Base-by-base conservation (phyloP, 2,797 vertebrate species). In the Anguilla megastoma region DNA sequence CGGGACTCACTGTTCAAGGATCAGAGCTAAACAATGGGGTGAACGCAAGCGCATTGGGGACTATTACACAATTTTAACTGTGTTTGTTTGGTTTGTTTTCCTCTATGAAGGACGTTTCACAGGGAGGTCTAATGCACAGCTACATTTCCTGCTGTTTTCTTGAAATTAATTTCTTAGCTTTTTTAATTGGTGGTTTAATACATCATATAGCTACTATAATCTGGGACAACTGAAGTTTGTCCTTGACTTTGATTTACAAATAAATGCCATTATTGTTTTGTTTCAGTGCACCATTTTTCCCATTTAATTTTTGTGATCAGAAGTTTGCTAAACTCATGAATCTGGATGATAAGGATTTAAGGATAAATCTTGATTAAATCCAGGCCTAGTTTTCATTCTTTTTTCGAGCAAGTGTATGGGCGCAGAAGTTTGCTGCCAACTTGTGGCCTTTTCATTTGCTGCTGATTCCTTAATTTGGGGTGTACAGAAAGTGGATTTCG, bases 401-500 rank as follows among this genome's bases (percentile, higher is more conserved):
- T 58, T 54, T 54, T 45, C 41, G 41, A 45, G 41, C 41, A 58
- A 58, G 56, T 58, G 10, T 14, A 16, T 56, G 16, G 56, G 56
- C 12, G 52, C 50, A 52, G 52, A 54, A 3, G 14, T 14, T 18
- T 58, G 56, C 56, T 16, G 52, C 56, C 16, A 58, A 0, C 63
- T 24, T 9, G 21, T 69, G 21, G 6, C 21, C 14, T 41, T 0
- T 2, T 85, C 2, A 30, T 16, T 8, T 27, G 21, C 36, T 3
- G 14, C 8, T 36, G 84, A 87, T 8, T 91, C 96, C 96, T 97
- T 98, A 96, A 97, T 95, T 7, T 63, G 76, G 76, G 66, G 3
- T 69, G 2, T 16, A 4, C 96, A 99, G 98, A 99, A 99, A 92
- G 97, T 99, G 93, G 98, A 99, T 94, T 99, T 99, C 95, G 98